Evolutionary conservation across 2,888 invertebrate genomes (phyloP), one percentile per base, ranked within the genome.

Genomic region (Apomyelois bistriatella): DNA sequence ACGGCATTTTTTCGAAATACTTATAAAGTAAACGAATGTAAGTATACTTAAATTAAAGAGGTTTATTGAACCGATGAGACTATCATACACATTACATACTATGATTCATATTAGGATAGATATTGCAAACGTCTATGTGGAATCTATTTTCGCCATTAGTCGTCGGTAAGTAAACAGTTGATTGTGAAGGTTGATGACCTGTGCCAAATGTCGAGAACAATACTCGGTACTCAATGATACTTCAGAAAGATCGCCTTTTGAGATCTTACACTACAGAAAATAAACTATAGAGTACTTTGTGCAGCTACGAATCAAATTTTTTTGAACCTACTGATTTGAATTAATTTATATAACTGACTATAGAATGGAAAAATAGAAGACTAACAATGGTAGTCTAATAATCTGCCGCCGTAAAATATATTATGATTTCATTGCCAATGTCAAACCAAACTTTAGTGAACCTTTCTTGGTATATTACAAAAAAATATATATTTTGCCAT

Each of bases 151-250:
- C 62, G 67, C 60, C 57, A 71, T 69, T 66, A 67, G 68, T 75
- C 72, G 72, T 71, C 70, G 32, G 70, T 70, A 71, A 58, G 72
- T 73, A 80, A 79, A 80, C 68, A 79, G 77, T 75, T 77, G 76
- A 79, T 76, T 76, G 78, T 71, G 62, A 62, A 70, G 82, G 82
- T 83, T 85, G 65, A 70, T 68, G 83, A 84, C 83, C 86, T 72
- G 70, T 63, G 77, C 80, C 78, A 79, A 85, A 85, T 82, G 78
- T 77, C 76, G 79, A 84, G 79, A 85, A 87, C 85, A 87, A 85
- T 85, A 82, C 80, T 73, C 75, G 66, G 79, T 78, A 36, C 49
- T 38, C 48, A 48, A 72, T 72, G 74, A 66, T 72, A 71, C 64
- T 73, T 76, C 68, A 70, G 61, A 78, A 77, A 73, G 66, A 69